Base-by-base conservation (phyloP, 2,888 invertebrate genomes). In the Drosophila paracracens region DNA sequence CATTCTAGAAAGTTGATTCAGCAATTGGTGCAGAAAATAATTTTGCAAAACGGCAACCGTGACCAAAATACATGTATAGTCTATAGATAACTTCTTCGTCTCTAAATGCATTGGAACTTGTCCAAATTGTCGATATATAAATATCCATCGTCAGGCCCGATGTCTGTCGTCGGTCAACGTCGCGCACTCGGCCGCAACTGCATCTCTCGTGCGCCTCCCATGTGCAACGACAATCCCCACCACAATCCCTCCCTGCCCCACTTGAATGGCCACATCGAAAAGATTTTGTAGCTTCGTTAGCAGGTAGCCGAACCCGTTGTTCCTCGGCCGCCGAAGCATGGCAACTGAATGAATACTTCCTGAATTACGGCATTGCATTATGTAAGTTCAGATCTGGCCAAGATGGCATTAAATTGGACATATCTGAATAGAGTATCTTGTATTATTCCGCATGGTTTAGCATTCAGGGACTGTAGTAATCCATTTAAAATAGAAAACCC, bases 101-200 rank as follows among this genome's bases (percentile, higher is more conserved):
- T 90, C 91, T 91, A 92, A 88, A 92, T 91, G 92, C 91, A 92
- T 92, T 92, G 92, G 92, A 92, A 89, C 81, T 79, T 82, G 88
- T 92, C 92, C 92, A 92, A 92, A 92, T 92, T 89, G 91, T 87
- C 83, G 88, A 81, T 91, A 91, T 92, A 92, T 86, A 92, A 92
- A 92, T 92, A 92, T 88, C 82, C 78, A 89, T 88, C 86, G 82
- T 86, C 91, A 74, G 81, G 75, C 78, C 59, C 66, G 64, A 61
- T 29, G 59, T 33, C 53, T 50, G 48, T 33, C 53, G 46, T 78
- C 82, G 88, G 83, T 84, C 81, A 74, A 72, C 76, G 74, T 77
- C 75, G 84, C 53, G 66, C 72, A 73, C 58, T 84, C 84, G 82
- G 48, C 60, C 77, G 61, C 88, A 81, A 79, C 69, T 82, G 74